Base-by-base conservation (phyloP, 2,113 vertebrate genomes). In the Boleophthalmus pectinirostris region DNA sequence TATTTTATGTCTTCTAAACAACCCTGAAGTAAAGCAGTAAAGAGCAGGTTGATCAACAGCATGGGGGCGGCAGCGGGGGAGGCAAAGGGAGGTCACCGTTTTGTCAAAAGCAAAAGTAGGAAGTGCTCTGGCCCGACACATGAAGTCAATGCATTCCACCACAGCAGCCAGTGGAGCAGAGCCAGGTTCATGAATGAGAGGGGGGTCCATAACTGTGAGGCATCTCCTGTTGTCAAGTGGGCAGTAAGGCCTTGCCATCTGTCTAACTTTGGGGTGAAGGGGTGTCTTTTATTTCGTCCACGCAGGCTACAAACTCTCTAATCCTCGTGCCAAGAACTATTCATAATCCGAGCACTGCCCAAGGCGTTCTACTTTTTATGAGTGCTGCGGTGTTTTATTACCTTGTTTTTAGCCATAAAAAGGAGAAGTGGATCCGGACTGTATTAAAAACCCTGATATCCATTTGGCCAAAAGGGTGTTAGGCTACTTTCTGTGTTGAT, bases 111-210 rank as follows among this genome's bases (percentile, higher is more conserved):
- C 79, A 80, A 85, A 21, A 63, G 57, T 75, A 81, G 76, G 81
- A 88, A 85, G 87, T 82, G 77, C 87, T 89, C 69, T 66, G 69
- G 78, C 23, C 77, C 83, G 77, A 75, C 83, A 84, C 83, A 90
- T 93, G 90, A 92, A 89, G 89, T 92, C 89, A 87, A 81, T 84
- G 87, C 90, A 90, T 93, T 93, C 90, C 90, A 90, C 61, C 63
- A 24, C 78, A 82, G 85, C 84, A 72, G 78, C 66, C 74, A 82
- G 75, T 85, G 82, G 85, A 91, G 85, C 87, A 87, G 72, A 85
- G 84, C 88, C 89, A 81, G 72, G 61, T 70, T 51, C 56, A 61
- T 89, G 85, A 90, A 85, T 84, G 77, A 86, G 82, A 53, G 80
- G 57, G 68, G 49, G 54, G 13, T 58, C 66, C 80, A 84, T 83